Conservation (phyloP, 2,888 invertebrate species). For the Cerastoderma edule region DNA sequence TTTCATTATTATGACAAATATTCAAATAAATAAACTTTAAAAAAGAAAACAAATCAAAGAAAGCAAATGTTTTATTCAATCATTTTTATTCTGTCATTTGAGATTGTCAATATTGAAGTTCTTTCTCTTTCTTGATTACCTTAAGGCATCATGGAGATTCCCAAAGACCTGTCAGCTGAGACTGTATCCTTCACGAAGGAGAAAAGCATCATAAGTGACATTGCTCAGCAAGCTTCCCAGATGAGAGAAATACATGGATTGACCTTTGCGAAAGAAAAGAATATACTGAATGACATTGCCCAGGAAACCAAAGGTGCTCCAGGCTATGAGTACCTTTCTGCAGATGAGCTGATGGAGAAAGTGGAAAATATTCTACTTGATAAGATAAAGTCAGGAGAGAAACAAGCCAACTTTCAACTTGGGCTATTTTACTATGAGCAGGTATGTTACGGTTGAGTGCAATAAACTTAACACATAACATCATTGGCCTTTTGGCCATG, state of each 20-base stretch:
- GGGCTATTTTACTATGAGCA: constrained; percentile 83
- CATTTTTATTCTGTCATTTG: no score
- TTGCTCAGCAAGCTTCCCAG: constrained; percentile 74
- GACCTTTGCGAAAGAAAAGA: constrained; percentile 65
- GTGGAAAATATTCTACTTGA: constrained; percentile 80
- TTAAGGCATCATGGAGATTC: constrained; percentile 52
- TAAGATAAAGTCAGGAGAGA: constrained; percentile 78
- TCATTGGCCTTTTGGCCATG: no score
- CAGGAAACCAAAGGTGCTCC: constrained; percentile 71
- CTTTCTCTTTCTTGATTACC: no score
- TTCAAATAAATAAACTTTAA: no score
- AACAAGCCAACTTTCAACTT: constrained; percentile 80
- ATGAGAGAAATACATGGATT: constrained; percentile 66
- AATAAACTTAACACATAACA: no score
- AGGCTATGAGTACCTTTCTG: constrained; percentile 68
- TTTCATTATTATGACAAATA: no score
- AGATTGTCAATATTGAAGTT: no score
- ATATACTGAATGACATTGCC: constrained; percentile 75
- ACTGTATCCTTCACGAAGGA: constrained; percentile 65
- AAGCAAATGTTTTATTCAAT: no score
- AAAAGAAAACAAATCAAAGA: no score
- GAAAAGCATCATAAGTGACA: constrained; percentile 73
- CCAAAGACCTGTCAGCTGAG: constrained; percentile 66
- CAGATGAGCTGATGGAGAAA: constrained; percentile 79
- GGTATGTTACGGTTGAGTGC: constrained; percentile 60